A percentile compares a stretch with the other conserved stretches of the same genome.
Conservation (phyloP, 2,113 vertebrate genomes). For the Nibea albiflora region DNA sequence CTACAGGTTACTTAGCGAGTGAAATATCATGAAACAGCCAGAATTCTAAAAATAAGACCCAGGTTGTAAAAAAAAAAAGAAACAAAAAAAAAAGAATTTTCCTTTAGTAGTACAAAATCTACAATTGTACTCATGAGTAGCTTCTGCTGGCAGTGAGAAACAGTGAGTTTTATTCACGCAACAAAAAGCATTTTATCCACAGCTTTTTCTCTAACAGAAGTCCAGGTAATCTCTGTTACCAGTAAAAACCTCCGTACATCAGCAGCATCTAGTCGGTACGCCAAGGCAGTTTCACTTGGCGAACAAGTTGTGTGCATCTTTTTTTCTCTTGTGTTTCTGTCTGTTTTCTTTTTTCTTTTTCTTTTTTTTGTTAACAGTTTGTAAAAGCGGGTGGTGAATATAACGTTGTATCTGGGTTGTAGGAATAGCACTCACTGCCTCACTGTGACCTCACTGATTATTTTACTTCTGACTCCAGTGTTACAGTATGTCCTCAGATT, state of each 20-base stretch:
- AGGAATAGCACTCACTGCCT: conserved; percentile 82
- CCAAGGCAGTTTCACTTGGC: conserved; percentile 44
- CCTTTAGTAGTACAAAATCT: conserved; percentile 69
- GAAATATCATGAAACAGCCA: conserved; percentile 50
- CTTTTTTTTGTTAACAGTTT: conserved; percentile 41
- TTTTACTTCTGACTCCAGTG: conserved; percentile 63
- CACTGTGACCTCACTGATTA: conserved; percentile 80
- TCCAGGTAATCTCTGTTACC: conserved; percentile 43
- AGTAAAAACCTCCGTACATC: conserved; percentile 47
- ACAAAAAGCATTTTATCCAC: conserved; percentile 60
- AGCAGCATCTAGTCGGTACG: conserved; percentile 48
- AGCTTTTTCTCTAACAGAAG: conserved; percentile 43
- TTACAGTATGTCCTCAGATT: conserved; percentile 55
- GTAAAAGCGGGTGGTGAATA: conserved; percentile 55
- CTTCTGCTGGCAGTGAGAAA: conserved; percentile 74
- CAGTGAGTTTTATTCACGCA: conserved; percentile 78
- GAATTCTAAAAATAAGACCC: conserved; percentile 36
- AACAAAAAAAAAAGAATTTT: conserved; percentile 51
- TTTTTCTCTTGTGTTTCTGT: conserved; percentile 10
- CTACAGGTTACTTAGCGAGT: conserved; percentile 45
- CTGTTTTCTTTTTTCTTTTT: not conserved
- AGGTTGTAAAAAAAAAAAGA: conserved; percentile 55
- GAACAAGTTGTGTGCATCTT: conserved; percentile 25
- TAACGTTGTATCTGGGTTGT: conserved; percentile 63
- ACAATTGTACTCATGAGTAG: conserved; percentile 80